Percentiles rank a stretch among this genome's conserved stretches.
Conservation (phyloP, 2,888 invertebrate genomes). For the Nemapogon koenigi region DNA sequence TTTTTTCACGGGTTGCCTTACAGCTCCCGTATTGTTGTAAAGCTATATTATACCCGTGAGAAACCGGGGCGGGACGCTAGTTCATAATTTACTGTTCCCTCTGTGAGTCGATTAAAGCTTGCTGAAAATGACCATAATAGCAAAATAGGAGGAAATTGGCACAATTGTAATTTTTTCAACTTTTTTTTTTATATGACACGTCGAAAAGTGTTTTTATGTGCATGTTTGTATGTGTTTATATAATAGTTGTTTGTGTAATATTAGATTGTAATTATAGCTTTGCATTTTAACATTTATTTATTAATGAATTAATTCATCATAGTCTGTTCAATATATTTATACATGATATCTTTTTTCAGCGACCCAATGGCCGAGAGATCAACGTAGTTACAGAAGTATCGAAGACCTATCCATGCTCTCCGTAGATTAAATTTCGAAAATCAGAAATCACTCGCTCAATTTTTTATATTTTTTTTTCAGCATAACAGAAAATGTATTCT, state of each 20-base stretch:
- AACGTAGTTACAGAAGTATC: conserved; percentile 52
- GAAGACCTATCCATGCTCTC: conserved; percentile 47
- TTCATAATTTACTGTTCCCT: too few relatives aligned
- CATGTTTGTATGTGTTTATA: background rate
- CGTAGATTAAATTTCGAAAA: conserved; percentile 18
- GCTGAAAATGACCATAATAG: too few relatives aligned
- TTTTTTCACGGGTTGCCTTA: too few relatives aligned
- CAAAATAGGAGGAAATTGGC: too few relatives aligned
- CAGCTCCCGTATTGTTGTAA: too few relatives aligned
- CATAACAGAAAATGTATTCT: background rate
- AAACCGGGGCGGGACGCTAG: too few relatives aligned
- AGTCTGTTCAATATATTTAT: background rate
- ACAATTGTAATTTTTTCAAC: background rate
- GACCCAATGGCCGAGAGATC: conserved; percentile 60
- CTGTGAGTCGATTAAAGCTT: too few relatives aligned
- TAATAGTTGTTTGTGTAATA: background rate
- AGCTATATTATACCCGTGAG: too few relatives aligned
- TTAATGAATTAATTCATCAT: conserved; percentile 12
- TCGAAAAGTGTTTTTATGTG: background rate
- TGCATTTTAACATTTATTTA: conserved; percentile 15
- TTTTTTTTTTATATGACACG: conserved; percentile 3
- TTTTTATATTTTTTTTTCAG: background rate
- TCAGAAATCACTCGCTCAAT: background rate
- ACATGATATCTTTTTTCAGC: conserved; percentile 30
- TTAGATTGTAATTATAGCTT: background rate